Evolutionary conservation across 2,888 invertebrate genomes (phyloP).

Genomic region (Sympetrum striolatum): DNA sequence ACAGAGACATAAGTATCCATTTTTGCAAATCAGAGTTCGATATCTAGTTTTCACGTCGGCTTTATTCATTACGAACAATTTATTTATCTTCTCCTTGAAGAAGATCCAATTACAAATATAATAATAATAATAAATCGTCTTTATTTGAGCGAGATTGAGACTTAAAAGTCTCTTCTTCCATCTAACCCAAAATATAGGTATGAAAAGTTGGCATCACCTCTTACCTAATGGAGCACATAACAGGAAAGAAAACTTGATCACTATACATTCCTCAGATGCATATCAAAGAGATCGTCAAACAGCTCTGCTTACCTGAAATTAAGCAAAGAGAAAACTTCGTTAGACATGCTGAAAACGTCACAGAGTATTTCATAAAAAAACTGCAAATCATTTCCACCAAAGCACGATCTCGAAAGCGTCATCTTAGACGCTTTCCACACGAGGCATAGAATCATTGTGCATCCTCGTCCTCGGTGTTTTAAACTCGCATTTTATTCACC

Average conservation of each 20-base stretch:
- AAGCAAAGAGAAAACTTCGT: neutral
- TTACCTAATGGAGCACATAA: neutral
- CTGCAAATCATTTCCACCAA: neutral
- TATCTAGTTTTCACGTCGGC: no score
- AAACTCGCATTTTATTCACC: neutral
- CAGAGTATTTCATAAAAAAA: neutral
- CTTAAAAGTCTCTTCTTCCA: no score
- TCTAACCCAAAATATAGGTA: no score
- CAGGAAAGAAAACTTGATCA: neutral
- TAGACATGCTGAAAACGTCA: neutral
- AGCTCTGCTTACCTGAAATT: neutral
- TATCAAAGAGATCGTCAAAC: neutral
- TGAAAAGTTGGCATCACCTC: no score
- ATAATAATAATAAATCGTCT: neutral
- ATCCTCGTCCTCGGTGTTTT: neutral
- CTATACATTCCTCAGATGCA: neutral
- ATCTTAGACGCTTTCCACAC: no score
- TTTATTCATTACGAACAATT: no score
- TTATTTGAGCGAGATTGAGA: no score
- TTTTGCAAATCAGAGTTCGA: no score
- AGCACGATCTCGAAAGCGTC: neutral
- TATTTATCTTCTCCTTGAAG: no score
- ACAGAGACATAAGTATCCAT: no score
- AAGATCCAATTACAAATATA: neutral
- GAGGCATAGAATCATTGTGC: neutral